Percentiles rank a stretch among this genome's conserved stretches.
phyloP scores from a whole-genome alignment of 2,113 vertebrate genomes.

The Sorex fumeus region DNA sequence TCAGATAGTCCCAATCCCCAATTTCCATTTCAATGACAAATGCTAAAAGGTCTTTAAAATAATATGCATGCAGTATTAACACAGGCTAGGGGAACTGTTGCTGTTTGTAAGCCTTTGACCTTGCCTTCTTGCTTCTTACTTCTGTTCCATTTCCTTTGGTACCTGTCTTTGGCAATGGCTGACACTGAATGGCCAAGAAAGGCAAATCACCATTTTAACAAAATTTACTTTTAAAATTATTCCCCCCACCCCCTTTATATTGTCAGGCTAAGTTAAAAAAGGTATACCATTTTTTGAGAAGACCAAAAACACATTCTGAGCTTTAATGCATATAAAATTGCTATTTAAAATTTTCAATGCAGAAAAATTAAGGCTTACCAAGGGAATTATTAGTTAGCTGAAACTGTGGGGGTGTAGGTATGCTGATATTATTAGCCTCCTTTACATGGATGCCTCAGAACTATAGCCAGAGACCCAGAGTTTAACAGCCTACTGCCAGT shows the following conservation, averaged over 20 bases:
- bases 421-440: conserved; percentile 43
- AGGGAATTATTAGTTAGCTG: conserved; percentile 60
- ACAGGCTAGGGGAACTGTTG: background rate
- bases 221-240: conserved; percentile 41
- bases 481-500: conserved; percentile 40
- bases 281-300: conserved; percentile 65
- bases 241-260: background rate
- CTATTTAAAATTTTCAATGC: conserved; percentile 69
- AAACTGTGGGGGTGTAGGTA: conserved; percentile 25
- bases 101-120: background rate
- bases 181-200: conserved; percentile 57
- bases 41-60: conserved; percentile 63
- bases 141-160: background rate
- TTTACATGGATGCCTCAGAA: conserved; percentile 23
- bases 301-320: conserved; percentile 77
- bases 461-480: background rate
- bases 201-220: conserved; percentile 67
- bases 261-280: conserved; percentile 63
- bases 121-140: background rate
- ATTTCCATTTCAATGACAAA: conserved; percentile 71
- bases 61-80: conserved; percentile 39
- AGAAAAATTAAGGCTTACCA: conserved; percentile 69
- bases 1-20: conserved; percentile 23
- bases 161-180: conserved; percentile 62
- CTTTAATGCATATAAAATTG: conserved; percentile 67